A percentile compares a stretch with the other conserved stretches of the same genome.
Conservation (phyloP, 2,797 vertebrate species). For the Chelidonichthys spinosus region DNA sequence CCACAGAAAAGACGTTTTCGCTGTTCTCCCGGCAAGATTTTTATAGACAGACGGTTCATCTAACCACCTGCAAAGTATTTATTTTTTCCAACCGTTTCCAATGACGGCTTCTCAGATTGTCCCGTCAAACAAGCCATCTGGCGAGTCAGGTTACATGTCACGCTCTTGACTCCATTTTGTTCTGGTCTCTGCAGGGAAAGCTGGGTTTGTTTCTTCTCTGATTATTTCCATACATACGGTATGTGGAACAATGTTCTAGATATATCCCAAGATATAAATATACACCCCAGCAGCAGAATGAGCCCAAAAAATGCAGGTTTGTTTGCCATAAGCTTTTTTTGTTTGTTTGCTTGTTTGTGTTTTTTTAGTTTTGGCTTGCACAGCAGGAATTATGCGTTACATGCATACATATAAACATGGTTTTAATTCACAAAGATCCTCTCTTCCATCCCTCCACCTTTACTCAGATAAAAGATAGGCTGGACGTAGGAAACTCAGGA, state of each 20-base stretch:
- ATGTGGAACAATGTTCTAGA: constrained; percentile 15
- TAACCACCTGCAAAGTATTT: background rate
- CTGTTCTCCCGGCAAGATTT: too few relatives aligned
- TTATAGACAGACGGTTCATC: too few relatives aligned
- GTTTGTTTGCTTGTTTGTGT: background rate
- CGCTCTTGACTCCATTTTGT: background rate
- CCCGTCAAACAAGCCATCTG: background rate
- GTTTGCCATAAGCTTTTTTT: background rate
- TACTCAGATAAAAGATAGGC: constrained; percentile 10
- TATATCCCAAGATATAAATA: constrained; percentile 29
- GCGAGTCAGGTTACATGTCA: background rate
- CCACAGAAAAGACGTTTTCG: too few relatives aligned
- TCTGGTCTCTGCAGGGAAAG: background rate
- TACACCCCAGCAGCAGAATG: background rate
- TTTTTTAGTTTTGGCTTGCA: background rate
- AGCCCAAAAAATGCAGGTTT: constrained; percentile 13
- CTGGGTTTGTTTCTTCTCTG: background rate
- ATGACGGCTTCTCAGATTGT: background rate
- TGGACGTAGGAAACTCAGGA: constrained; percentile 3
- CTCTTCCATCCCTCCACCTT: background rate
- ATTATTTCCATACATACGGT: background rate
- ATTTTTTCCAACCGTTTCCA: background rate
- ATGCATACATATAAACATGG: background rate
- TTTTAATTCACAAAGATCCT: constrained; percentile 31
- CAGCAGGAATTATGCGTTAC: too few relatives aligned